Evolutionary conservation across 2,888 invertebrate genomes (phyloP), one percentile per base, ranked within the genome.

Genomic region (Hololepta plana): DNA sequence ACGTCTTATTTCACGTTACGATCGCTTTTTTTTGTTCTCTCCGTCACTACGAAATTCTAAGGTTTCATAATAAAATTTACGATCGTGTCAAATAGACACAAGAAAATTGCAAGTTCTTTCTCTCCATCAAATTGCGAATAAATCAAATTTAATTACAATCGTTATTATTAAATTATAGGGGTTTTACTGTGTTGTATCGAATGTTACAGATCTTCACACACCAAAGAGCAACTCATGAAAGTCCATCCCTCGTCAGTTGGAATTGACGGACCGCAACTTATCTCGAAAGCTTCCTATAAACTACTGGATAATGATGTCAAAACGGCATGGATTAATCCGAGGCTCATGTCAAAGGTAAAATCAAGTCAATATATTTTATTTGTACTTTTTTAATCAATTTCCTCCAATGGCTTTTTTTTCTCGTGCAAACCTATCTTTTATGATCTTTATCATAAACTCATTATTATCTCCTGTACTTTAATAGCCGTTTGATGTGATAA

Each of bases 311-410:
- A 63, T 46, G 62, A 62, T 45, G 59, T 62, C 52, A 61, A 62
- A 51, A 60, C 61, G 42, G 57, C 60, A 33, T 63, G 63, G 63
- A 62, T 64, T 47, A 64, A 64, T 55, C 63, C 63, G 26, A 56
- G 63, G 38, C 50, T 64, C 37, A 60, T 62, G 45, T 62, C 62
- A 25, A 63, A 61, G 61, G 63, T 62, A 49, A 54, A n/a, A n/a
- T n/a, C n/a, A n/a, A n/a, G n/a, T n/a, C n/a, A n/a, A 53, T 49
- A 29, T 20, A 15, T 15, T 28, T 29, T 28, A 27, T 26, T 26
- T 16, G 16, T 17, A 20, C 21, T 26, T 21, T 11, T 11, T 26
- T 22, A 19, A 20, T 32, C 15, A 14, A 12, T 17, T 16, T 9
- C 15, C 15, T 13, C 15, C 16, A 12, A 14, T 11, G 12, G 14